Evolutionary conservation across 2,113 vertebrate species (phyloP).

Genomic region (Pelmatolapia mariae): DNA sequence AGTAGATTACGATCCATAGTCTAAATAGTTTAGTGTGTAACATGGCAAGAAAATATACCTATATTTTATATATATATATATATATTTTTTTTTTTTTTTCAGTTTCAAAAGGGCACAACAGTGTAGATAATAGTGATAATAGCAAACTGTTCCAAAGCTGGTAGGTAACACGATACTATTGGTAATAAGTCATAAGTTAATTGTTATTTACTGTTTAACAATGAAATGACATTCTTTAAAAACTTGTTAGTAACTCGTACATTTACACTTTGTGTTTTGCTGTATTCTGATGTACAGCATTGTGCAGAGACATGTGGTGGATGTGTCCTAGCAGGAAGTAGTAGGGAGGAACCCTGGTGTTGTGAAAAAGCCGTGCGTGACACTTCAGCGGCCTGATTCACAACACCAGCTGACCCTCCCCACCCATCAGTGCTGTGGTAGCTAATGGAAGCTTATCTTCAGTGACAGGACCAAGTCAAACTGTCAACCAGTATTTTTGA

Average conservation of each 20-base stretch:
- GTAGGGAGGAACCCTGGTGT: slow-evolving; percentile 90
- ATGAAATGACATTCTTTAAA: not conserved
- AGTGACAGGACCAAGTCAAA: not conserved
- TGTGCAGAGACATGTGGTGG: not conserved
- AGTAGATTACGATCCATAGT: not conserved
- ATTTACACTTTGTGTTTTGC: not conserved
- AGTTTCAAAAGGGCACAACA: not conserved
- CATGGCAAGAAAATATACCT: not conserved
- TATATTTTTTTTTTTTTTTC: too few species aligned
- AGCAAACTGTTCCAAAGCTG: not conserved
- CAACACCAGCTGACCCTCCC: slow-evolving; percentile 97
- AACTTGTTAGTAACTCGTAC: not conserved
- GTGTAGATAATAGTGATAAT: not conserved
- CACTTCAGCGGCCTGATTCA: slow-evolving; percentile 96
- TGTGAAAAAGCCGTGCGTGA: slow-evolving; percentile 95
- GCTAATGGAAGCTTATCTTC: not conserved
- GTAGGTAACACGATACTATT: not conserved
- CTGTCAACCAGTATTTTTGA: not conserved
- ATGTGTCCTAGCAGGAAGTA: slow-evolving; percentile 44
- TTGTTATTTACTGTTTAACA: not conserved
- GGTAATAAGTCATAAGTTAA: not conserved
- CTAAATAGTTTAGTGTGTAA: not conserved
- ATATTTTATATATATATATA: not conserved
- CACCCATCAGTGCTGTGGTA: slow-evolving; percentile 56
- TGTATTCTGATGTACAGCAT: not conserved